These are phyloP conservation scores for Ophion costatus DNA, from an alignment of 2,888 invertebrate species.

Conservation along the genomic window DNA sequence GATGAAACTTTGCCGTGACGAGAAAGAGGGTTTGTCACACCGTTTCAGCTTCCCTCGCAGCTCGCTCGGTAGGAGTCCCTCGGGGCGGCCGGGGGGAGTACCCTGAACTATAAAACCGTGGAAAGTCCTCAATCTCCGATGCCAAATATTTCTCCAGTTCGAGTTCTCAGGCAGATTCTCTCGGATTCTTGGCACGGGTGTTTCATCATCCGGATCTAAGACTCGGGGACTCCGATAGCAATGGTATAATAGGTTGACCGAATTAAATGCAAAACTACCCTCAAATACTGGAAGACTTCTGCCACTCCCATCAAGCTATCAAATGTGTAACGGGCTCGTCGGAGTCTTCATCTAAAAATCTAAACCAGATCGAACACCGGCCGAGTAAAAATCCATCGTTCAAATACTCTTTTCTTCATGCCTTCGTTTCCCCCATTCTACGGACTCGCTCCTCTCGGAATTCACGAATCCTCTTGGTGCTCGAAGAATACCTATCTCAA, in stretches of 20 bases:
- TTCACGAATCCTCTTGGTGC: conserved; percentile 38
- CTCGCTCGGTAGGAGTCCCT: conserved; percentile 44
- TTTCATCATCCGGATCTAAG: background rate
- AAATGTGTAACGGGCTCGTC: too few species aligned
- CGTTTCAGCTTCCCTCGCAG: conserved; percentile 70
- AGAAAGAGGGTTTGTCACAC: conserved; percentile 81
- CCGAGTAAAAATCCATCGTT: background rate
- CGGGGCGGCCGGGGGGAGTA: background rate
- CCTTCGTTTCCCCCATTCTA: background rate
- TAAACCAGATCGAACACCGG: too few species aligned
- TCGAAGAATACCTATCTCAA: conserved; percentile 47
- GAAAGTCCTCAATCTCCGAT: conserved; percentile 46
- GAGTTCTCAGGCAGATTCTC: background rate
- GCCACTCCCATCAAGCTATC: too few species aligned
- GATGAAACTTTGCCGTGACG: conserved; percentile 83
- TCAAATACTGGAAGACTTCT: background rate
- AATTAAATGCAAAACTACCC: background rate
- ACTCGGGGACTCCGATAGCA: background rate
- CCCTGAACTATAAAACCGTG: conserved; percentile 59
- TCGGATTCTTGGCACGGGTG: background rate
- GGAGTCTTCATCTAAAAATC: background rate
- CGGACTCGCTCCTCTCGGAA: conserved; percentile 6
- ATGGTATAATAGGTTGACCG: background rate
- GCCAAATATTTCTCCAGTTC: conserved; percentile 9
- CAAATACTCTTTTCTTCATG: background rate